Base-by-base conservation (phyloP, 2,888 invertebrate genomes). In the Dasysyrphus albostriatus region DNA sequence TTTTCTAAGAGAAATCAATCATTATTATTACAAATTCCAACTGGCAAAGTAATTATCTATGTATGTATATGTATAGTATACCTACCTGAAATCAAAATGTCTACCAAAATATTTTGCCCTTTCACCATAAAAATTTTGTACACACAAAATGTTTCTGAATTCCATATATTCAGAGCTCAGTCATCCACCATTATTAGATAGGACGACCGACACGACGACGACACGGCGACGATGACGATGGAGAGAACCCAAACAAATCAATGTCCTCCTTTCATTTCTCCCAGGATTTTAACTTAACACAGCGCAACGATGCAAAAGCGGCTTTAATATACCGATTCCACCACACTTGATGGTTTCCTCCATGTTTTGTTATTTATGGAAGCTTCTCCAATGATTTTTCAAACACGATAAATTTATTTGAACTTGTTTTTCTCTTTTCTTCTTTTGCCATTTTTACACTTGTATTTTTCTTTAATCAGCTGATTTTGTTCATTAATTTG, bases 231-330 rank as follows among this genome's bases (percentile, higher is more conserved):
- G 47, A 63, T n/a, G n/a, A 65, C 65, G 65, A 16, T 19, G 69
- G 39, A 69, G 69, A 85, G 58, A 82, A 85, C 85, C 85, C 85
- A 85, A 85, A 85, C 85, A 85, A 85, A 85, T 85, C 85, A 85
- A 77, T 82, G 82, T 78, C 73, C 82, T 78, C 82, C 67, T 74
- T 81, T 69, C 69, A 61, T 73, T 77, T 73, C 85, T 58, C 69
- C 14, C 63, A 82, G 85, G 85, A 67, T 67, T 49, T 67, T 6
- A 32, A 44, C 7, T 44, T 32, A 44, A 73, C 58, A 29, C 44
- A 39, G 4, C 29, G n/a, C 29, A 59, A 63, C 34, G 19, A 51
- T 54, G 39, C 54, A 39, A 32, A 54, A 81, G 24, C 32, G 54
- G 19, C 59, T 63, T 61, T n/a, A 10, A 59, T 42, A 49, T 59